These are phyloP conservation scores for Blennius ocellaris DNA, from an alignment of 2,113 vertebrate genomes.

Conservation along the genomic window DNA sequence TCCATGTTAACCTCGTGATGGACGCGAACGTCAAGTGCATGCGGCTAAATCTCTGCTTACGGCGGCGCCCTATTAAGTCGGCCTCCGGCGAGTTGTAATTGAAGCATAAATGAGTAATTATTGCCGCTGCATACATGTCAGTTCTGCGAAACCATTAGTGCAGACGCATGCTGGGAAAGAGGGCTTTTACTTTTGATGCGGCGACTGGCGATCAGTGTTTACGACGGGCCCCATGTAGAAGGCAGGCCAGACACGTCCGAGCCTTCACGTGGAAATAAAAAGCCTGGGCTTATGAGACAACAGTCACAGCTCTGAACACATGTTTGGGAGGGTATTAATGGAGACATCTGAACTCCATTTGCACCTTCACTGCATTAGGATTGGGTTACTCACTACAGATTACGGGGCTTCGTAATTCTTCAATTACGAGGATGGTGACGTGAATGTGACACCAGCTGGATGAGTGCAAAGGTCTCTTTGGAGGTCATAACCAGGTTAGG, in stretches of 20 bases:
- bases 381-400: conserved; percentile 41
- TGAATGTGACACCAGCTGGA: conserved; percentile 22
- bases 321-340: conserved; percentile 35
- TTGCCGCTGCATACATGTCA: conserved; percentile 21
- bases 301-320: conserved; percentile 53
- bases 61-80: neutral
- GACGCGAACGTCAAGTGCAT: neutral
- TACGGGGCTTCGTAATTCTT: conserved; percentile 5
- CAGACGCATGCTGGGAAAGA: conserved; percentile 34
- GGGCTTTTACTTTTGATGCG: conserved; percentile 8
- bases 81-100: conserved; percentile 4
- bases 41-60: neutral
- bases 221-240: conserved; percentile 4
- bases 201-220: conserved; percentile 27
- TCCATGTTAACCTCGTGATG: conserved; percentile 9
- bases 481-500: neutral
- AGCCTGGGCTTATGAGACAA: conserved; percentile 56
- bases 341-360: conserved; percentile 56
- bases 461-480: neutral
- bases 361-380: conserved; percentile 50
- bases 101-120: conserved; percentile 61
- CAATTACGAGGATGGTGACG: conserved; percentile 21
- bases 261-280: conserved; percentile 63
- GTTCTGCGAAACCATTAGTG: conserved; percentile 50
- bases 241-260: conserved; percentile 46